Base-by-base conservation (phyloP, 2,888 invertebrate genomes). In the Kuschelorhynchus macadamiae region DNA sequence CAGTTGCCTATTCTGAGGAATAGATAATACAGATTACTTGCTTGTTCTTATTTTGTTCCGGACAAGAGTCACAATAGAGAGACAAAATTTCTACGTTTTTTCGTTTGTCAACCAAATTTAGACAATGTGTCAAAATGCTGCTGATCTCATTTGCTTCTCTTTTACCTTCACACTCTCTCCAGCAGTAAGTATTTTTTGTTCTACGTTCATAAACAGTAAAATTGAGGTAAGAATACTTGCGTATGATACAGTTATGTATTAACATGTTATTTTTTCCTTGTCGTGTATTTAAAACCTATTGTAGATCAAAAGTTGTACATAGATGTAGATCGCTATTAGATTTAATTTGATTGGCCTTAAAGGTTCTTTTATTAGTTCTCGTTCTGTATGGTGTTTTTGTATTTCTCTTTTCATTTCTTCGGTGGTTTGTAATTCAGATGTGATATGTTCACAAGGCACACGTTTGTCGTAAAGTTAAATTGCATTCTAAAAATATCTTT, bases 231-330 rank as follows among this genome's bases (percentile, higher is more conserved):
- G 46, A 21, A 47, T 47, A 47, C 21, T 47, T 47, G 75, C 75
- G 47, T n/a, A n/a, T n/a, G n/a, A n/a, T n/a, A 8, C 64, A 59
- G 57, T 75, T 76, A 53, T 72, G 73, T 20, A 76, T 46, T 5
- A 77, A 53, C 71, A 75, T 71, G 60, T 69, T 74, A 12, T 47
- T 46, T 46, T 60, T n/a, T n/a, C 76, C 76, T 46, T 71, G 59
- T 1, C 75, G 75, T 14, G 75, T 76, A 56, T 76, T 76, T 44
- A 76, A 69, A 5, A 76, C n/a, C n/a, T n/a, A 75, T 67, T 77
- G 74, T 16, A 75, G 44, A 50, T 75, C 75, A 61, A 77, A 76
- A 55, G 60, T 64, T 12, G 60, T 42, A 47, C 64, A 71, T 5
- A 60, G 8, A 50, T 46, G 46, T 12, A 2, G 11, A 1, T 46